Evolutionary conservation across 2,888 invertebrate species (phyloP).

Genomic region (Copidosoma aretas): DNA sequence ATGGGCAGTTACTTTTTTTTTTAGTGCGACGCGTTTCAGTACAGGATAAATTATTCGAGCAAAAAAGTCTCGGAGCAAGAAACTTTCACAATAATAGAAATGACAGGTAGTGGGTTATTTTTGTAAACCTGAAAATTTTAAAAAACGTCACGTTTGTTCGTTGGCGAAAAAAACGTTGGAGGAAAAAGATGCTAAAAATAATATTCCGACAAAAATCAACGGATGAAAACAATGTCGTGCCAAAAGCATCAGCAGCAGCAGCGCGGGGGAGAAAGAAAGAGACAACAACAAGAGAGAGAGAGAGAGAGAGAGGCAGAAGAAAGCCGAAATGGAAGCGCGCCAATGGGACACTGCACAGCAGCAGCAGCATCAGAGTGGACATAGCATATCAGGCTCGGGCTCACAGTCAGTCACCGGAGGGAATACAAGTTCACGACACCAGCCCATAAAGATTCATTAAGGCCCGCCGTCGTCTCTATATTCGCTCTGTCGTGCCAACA

Average conservation of each 20-base stretch:
- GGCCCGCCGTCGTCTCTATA: constrained; percentile 54
- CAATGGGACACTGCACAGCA: constrained; percentile 47
- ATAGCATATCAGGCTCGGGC: too few relatives aligned
- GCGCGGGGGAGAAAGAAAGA: constrained; percentile 29
- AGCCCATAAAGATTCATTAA: constrained; percentile 63
- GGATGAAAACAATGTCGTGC: constrained; percentile 25
- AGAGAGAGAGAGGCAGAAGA: too few relatives aligned
- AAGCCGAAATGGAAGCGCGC: constrained; percentile 45
- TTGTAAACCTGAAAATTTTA: too few relatives aligned
- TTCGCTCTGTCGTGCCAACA: constrained; percentile 58
- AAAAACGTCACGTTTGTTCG: too few relatives aligned
- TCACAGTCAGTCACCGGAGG: constrained; percentile 60
- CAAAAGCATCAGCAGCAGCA: constrained; percentile 12
- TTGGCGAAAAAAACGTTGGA: not conserved
- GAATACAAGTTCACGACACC: constrained; percentile 63
- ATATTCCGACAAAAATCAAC: constrained; percentile 15
- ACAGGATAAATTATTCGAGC: too few relatives aligned
- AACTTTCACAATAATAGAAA: too few relatives aligned
- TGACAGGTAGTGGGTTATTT: too few relatives aligned
- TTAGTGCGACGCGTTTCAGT: too few relatives aligned
- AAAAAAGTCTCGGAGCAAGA: too few relatives aligned
- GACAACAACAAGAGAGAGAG: constrained; percentile 18
- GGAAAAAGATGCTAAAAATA: not conserved
- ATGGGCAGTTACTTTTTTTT: not conserved
- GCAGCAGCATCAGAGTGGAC: too few relatives aligned